Evolutionary conservation across 2,797 vertebrate species (phyloP).

Genomic region (Sebastes kiyomatsui): DNA sequence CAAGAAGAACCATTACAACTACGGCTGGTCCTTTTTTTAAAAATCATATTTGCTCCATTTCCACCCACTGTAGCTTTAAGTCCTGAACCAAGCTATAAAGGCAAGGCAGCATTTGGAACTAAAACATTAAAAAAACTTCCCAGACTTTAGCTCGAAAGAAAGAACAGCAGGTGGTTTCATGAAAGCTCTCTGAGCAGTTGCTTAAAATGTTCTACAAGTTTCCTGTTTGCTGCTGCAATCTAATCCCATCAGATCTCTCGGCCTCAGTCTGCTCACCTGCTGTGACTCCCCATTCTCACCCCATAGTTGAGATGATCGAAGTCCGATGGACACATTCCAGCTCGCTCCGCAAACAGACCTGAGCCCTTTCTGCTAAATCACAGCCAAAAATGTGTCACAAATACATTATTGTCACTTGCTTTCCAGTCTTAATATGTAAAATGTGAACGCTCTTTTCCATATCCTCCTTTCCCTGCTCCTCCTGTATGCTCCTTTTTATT

Average conservation of each 20-base stretch:
- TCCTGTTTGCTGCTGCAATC: background rate
- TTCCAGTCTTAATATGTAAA: background rate
- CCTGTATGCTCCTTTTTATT: no score
- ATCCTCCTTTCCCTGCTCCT: background rate
- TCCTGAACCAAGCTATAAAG: background rate
- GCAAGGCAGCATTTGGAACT: background rate
- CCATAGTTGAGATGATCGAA: background rate
- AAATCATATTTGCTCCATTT: no score
- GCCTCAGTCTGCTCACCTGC: background rate
- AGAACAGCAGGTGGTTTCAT: background rate
- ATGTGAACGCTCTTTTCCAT: background rate
- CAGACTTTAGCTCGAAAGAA: background rate
- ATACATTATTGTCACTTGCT: background rate
- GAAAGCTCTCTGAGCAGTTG: background rate
- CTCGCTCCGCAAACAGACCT: background rate
- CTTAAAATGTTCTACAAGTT: background rate
- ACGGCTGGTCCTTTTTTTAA: constrained; percentile 93
- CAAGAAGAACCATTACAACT: constrained; percentile 95
- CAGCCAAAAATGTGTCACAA: background rate
- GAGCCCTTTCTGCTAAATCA: background rate
- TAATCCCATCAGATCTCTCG: background rate
- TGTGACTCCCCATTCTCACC: background rate
- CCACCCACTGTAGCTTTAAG: no score
- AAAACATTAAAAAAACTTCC: background rate
- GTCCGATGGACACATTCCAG: background rate